These are phyloP conservation scores for Epizoanthus scotinus DNA, from an alignment of 92 coral and sea anemone genomes.

Conservation along the genomic window DNA sequence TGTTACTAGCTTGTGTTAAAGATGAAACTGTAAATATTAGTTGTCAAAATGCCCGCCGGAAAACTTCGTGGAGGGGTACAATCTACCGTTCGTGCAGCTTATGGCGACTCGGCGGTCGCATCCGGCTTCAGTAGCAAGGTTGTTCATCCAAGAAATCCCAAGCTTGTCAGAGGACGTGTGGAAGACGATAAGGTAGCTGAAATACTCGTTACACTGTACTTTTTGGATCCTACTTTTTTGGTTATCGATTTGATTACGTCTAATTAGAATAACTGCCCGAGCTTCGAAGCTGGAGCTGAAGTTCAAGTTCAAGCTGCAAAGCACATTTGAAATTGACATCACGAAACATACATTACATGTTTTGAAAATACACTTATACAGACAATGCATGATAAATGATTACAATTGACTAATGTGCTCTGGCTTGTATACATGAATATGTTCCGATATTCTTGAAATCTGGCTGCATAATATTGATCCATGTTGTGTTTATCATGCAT, in stretches of 20 bases:
- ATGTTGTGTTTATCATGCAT: no score
- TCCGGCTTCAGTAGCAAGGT: constrained; percentile 84
- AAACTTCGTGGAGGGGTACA: constrained; percentile 79
- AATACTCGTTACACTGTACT: not conserved
- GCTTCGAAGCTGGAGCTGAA: constrained; percentile 12
- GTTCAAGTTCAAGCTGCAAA: no score
- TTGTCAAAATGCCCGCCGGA: constrained; percentile 58
- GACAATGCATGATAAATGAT: no score
- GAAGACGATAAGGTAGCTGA: constrained; percentile 89
- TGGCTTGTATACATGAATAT: no score
- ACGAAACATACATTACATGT: no score
- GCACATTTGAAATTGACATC: not conserved
- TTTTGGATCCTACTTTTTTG: not conserved
- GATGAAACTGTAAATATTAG: not conserved
- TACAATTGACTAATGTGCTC: no score
- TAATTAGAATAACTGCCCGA: constrained; percentile 7
- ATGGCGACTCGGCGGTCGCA: constrained; percentile 67
- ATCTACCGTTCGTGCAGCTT: constrained; percentile 71
- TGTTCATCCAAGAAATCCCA: constrained; percentile 95
- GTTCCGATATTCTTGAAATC: no score
- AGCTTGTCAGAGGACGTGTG: constrained; percentile 80
- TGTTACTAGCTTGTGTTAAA: not conserved
- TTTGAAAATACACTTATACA: no score
- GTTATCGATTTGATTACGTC: not conserved
- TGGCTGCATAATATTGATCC: no score